A percentile compares a stretch with the other conserved stretches of the same genome.
Conservation (phyloP, 2,113 vertebrate genomes). For the Chlorocebus sabaeus region DNA sequence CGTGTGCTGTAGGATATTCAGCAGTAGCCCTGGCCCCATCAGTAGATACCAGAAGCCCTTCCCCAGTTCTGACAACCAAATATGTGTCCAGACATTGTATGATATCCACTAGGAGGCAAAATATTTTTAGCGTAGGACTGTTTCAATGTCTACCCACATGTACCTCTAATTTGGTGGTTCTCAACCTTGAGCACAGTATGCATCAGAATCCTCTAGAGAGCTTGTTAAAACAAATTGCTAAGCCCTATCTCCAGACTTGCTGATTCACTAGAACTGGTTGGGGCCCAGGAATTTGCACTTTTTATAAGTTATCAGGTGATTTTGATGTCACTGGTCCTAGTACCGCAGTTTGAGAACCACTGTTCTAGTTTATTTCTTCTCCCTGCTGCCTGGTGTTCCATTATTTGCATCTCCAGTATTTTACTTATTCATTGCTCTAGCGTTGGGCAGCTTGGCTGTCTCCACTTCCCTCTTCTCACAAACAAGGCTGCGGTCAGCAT, state of each 20-base stretch:
- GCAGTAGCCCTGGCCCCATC: not conserved
- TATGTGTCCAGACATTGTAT: not conserved
- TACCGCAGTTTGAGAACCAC: not conserved
- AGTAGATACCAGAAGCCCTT: not conserved
- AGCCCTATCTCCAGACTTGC: accelerated
- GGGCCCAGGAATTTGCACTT: not conserved
- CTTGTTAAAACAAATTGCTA: not conserved
- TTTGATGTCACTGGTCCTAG: no score
- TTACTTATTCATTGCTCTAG: not conserved
- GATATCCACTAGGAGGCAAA: not conserved
- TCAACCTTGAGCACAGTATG: not conserved
- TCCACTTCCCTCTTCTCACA: not conserved
- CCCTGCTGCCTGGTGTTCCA: not conserved
- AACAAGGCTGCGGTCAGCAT: not conserved
- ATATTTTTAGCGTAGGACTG: not conserved
- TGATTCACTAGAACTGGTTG: not conserved
- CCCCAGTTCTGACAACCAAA: not conserved
- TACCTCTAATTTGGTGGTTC: not conserved
- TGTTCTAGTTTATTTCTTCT: not conserved
- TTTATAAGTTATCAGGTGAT: not conserved
- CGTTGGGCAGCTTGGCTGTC: no score
- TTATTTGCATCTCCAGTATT: not conserved
- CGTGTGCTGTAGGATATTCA: no score
- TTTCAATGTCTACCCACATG: not conserved
- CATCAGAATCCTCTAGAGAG: not conserved